Evolutionary conservation across 2,113 vertebrate genomes (phyloP).

Genomic region (Galeopterus variegatus): DNA sequence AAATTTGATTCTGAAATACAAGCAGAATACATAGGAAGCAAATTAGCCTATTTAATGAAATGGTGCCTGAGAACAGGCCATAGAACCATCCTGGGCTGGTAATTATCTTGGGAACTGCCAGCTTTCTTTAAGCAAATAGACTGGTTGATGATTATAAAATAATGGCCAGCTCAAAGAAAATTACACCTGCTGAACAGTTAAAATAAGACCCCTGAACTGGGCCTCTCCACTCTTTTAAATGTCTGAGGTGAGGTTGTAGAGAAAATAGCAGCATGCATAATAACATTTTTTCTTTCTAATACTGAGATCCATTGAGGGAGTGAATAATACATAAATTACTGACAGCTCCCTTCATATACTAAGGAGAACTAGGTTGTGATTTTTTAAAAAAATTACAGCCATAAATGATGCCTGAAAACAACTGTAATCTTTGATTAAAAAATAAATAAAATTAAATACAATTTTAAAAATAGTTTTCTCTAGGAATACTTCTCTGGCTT

Average conservation of each 20-base stretch:
- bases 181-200: constrained; percentile 49
- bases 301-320: not conserved
- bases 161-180: constrained; percentile 66
- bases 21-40: not conserved
- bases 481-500: not conserved
- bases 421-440: not conserved
- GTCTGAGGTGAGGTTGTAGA: not conserved
- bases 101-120: constrained; percentile 52
- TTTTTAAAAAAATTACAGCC: not conserved
- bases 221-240: not conserved
- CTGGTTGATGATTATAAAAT: constrained; percentile 59
- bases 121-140: constrained; percentile 8
- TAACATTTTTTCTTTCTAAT: not conserved
- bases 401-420: not conserved
- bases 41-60: constrained; percentile 73
- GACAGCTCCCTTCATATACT: not conserved
- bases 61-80: not conserved
- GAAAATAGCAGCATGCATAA: not conserved
- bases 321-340: not conserved
- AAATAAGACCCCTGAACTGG: not conserved
- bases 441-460: not conserved
- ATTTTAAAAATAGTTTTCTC: not conserved
- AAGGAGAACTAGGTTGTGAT: not conserved
- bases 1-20: not conserved
- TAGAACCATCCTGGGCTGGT: constrained; percentile 47